phyloP scores from a whole-genome alignment of 2,888 invertebrate genomes.

The Andrena hattorfiana region DNA sequence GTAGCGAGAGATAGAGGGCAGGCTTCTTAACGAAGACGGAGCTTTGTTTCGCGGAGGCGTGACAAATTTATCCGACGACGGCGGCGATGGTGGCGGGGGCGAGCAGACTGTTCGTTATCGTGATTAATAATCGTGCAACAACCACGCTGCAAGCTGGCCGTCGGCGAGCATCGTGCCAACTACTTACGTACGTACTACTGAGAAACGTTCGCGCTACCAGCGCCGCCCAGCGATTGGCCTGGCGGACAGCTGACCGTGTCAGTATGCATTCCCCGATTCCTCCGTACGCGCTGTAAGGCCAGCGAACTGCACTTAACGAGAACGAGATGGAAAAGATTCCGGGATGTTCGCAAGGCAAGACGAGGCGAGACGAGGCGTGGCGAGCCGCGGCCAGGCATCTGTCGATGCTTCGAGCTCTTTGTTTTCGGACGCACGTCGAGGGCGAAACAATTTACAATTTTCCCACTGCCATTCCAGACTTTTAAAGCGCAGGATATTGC shows the following conservation, averaged over 20 bases:
- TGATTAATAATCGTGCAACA: slow-evolving; percentile 62
- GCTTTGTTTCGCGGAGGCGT: slow-evolving; percentile 53
- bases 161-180: slow-evolving; percentile 28
- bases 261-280: slow-evolving; percentile 45
- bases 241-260: slow-evolving; percentile 64
- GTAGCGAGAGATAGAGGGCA: background rate
- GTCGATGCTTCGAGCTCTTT: slow-evolving; percentile 41
- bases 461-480: background rate
- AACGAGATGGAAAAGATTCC: slow-evolving; percentile 40
- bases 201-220: slow-evolving; percentile 44
- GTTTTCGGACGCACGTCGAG: slow-evolving; percentile 30
- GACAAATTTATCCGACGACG: slow-evolving; percentile 38
- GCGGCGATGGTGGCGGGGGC: slow-evolving; percentile 6
- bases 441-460: slow-evolving; percentile 40
- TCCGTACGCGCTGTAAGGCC: slow-evolving; percentile 29
- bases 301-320: slow-evolving; percentile 37
- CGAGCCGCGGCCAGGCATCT: slow-evolving; percentile 16
- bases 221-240: slow-evolving; percentile 68
- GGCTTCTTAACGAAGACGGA: slow-evolving; percentile 45
- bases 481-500: slow-evolving; percentile 5
- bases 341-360: background rate
- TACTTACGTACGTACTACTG: slow-evolving; percentile 1
- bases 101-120: slow-evolving; percentile 49
- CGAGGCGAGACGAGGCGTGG: too few species aligned
- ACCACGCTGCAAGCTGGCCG: slow-evolving; percentile 1